Conservation (phyloP, 1,140 invertebrate genomes). For the Lepidurus packardi region DNA sequence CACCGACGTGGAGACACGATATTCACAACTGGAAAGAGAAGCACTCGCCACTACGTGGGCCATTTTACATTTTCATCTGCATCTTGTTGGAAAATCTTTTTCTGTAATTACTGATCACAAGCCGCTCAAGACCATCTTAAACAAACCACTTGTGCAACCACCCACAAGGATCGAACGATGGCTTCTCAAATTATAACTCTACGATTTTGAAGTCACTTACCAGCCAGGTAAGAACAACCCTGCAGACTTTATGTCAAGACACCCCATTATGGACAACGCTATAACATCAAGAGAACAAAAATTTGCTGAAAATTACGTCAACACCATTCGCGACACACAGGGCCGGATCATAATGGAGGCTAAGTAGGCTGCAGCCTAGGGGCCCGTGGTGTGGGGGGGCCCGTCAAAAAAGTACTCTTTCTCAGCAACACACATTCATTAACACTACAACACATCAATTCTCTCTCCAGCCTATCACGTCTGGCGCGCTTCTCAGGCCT, state of each 20-base stretch:
- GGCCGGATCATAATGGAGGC: no score
- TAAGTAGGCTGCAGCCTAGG: no score
- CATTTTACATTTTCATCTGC: slow-evolving; percentile 42
- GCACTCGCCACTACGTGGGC: slow-evolving; percentile 39
- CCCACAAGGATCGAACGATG: slow-evolving; percentile 45
- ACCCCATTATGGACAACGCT: background rate
- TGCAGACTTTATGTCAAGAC: slow-evolving; percentile 37
- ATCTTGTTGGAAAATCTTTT: slow-evolving; percentile 41
- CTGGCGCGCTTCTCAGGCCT: no score
- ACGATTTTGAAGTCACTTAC: slow-evolving; percentile 43
- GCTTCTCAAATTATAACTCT: slow-evolving; percentile 38
- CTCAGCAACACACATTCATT: no score
- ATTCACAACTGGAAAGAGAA: slow-evolving; percentile 46
- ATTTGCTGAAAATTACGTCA: no score
- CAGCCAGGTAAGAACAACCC: slow-evolving; percentile 39
- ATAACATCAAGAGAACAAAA: no score
- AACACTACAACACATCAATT: no score
- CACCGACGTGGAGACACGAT: slow-evolving; percentile 41
- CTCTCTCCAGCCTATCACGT: no score
- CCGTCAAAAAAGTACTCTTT: no score
- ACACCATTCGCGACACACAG: no score
- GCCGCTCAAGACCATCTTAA: slow-evolving; percentile 43
- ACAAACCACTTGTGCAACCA: slow-evolving; percentile 43
- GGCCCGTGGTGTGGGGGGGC: no score
- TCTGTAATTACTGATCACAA: slow-evolving; percentile 44